A percentile compares a stretch with the other conserved stretches of the same genome.
Conservation (phyloP, 2,888 invertebrate genomes). For the Acleris literana region DNA sequence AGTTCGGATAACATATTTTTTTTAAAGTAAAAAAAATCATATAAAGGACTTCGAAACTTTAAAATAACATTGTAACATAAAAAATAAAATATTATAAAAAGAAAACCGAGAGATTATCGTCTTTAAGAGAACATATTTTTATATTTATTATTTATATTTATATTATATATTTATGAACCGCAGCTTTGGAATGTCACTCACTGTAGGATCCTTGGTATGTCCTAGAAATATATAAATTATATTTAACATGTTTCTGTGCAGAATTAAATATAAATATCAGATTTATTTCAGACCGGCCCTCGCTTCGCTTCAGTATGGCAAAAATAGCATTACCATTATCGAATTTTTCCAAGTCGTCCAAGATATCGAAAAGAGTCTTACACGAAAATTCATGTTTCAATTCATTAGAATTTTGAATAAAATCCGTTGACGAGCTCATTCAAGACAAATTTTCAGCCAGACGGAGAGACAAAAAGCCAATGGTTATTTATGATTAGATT, state of each 20-base stretch:
- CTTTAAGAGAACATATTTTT: slow-evolving; percentile 58
- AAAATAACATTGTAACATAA: slow-evolving; percentile 47
- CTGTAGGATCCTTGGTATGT: slow-evolving; percentile 74
- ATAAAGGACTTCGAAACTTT: slow-evolving; percentile 19
- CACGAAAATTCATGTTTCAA: too few species aligned
- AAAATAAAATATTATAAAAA: slow-evolving; percentile 41
- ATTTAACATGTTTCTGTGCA: not conserved
- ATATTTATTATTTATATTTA: slow-evolving; percentile 43
- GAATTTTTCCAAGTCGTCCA: too few species aligned
- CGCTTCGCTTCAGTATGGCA: too few species aligned
- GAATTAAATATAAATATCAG: too few species aligned
- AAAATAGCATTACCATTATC: too few species aligned
- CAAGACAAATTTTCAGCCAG: too few species aligned
- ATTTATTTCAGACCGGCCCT: too few species aligned
- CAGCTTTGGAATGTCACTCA: slow-evolving; percentile 76
- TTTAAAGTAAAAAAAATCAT: not conserved
- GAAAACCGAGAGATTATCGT: slow-evolving; percentile 72
- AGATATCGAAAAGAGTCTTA: too few species aligned
- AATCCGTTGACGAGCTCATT: too few species aligned
- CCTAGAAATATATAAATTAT: slow-evolving; percentile 56
- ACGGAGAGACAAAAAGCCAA: too few species aligned
- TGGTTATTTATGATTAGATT: too few species aligned
- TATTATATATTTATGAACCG: slow-evolving; percentile 46
- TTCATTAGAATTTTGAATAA: too few species aligned
- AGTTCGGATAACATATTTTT: not conserved